Base-by-base conservation (phyloP, 2,888 invertebrate genomes). In the Sussaba pulchella region DNA sequence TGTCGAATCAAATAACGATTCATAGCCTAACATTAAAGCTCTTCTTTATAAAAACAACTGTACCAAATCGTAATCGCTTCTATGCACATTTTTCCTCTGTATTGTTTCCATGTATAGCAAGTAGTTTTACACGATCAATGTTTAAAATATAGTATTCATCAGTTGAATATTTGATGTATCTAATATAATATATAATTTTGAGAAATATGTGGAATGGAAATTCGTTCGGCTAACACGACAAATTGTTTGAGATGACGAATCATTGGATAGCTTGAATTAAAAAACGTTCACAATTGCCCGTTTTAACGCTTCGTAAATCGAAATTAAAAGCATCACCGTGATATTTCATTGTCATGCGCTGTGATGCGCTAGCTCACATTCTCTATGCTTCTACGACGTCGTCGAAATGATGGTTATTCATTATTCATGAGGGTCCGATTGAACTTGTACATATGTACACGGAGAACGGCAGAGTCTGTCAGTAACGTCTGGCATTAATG, bases 21-120 rank as follows among this genome's bases (percentile, higher is more conserved):
- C 52, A 72, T 72, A 12, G 50, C 41, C 12, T 61, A 72, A 63
- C 72, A 63, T 50, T 72, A 63, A 63, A 72, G 26, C 39, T 6
- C 54, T 21, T 54, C 54, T 69, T 69, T 54, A 10, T 41, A 24
- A 14, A 54, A 24, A 41, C 54, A 36, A 57, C 36, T n/a, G 24
- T 24, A 39, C n/a, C 52, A 41, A 52, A 10, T 52, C 8, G 24
- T 12, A 3, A 24, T 43, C 43, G 8, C 21, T 43, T 41, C 24
- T 41, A 8, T 24, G 24, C 12, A 26, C 2, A 0, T 21, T 24
- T 14, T 1, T 31, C 6, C 6, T 31, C 6, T 31, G 2, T 36
- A 17, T 36, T 1, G 24, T 8, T 54, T 31, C 14, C 21, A 17
- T 17, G n/a, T 57, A 2, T 31, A 12, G 14, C 12, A 3, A 26